Conservation (phyloP, 2,113 vertebrate genomes). For the Myotis davidii region DNA sequence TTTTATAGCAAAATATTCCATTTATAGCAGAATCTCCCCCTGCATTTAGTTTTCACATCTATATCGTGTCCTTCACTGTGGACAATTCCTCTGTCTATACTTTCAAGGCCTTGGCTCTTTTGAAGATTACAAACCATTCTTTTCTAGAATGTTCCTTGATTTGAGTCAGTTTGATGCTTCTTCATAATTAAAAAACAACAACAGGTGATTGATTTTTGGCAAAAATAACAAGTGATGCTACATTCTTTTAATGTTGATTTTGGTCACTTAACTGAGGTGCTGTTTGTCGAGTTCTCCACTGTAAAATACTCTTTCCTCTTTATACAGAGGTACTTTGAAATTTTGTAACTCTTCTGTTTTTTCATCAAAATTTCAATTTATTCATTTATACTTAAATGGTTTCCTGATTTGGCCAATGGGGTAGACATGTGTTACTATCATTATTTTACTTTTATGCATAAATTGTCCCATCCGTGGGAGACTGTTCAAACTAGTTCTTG, state of each 20-base stretch:
- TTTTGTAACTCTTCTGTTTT: background rate
- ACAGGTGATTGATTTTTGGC: background rate
- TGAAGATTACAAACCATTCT: background rate
- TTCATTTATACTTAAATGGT: background rate
- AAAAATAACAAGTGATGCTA: background rate
- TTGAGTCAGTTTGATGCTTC: background rate
- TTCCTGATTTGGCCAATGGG: background rate
- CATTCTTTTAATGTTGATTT: slow-evolving; percentile 5
- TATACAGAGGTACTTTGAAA: background rate
- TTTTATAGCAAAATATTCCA: background rate
- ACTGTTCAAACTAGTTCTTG: background rate
- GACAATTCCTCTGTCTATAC: background rate
- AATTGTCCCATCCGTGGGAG: background rate
- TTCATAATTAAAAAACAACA: slow-evolving; percentile 40
- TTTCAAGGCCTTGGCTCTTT: background rate
- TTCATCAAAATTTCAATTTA: background rate
- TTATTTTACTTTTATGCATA: background rate
- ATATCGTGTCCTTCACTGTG: background rate
- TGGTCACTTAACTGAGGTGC: background rate
- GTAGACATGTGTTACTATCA: background rate
- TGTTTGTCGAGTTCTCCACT: background rate
- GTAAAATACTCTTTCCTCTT: background rate
- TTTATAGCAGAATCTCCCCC: background rate
- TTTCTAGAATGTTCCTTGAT: slow-evolving; percentile 17
- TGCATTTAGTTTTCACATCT: background rate